A percentile compares a stretch with the other conserved stretches of the same genome.
phyloP scores from a whole-genome alignment of 2,888 invertebrate genomes.

The Drosophila colorata region DNA sequence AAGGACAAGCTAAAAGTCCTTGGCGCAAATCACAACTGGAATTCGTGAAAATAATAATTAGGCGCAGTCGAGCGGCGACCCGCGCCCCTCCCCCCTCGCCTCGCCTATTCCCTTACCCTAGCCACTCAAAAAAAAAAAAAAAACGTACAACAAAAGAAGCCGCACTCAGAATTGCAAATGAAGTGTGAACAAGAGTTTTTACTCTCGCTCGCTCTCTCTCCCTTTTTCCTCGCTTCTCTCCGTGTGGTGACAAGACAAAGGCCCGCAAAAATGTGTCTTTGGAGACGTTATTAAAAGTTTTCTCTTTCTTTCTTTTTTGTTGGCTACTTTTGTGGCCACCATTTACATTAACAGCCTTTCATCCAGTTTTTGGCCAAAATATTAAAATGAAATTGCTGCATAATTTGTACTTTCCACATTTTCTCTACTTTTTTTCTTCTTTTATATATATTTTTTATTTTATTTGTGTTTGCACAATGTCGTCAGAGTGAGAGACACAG shows the following conservation, averaged over 20 bases:
- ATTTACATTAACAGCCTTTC: constrained; percentile 82
- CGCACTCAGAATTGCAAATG: constrained; percentile 76
- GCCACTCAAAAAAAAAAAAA: background rate
- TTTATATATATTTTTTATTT: constrained; percentile 23
- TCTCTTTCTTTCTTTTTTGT: constrained; percentile 13
- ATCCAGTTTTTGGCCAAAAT: constrained; percentile 70
- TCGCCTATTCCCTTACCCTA: background rate
- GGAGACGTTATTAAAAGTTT: constrained; percentile 81
- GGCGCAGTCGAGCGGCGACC: constrained; percentile 38
- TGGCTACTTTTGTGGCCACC: constrained; percentile 64
- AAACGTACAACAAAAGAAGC: constrained; percentile 53
- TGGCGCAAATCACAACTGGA: constrained; percentile 57
- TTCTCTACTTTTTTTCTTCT: constrained; percentile 18
- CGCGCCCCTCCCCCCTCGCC: background rate
- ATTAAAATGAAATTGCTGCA: constrained; percentile 82
- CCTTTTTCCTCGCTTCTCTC: background rate
- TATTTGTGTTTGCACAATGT: constrained; percentile 48
- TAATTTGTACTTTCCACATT: constrained; percentile 76
- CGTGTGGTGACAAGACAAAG: constrained; percentile 44
- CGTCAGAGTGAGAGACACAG: too few relatives aligned
- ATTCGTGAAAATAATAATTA: constrained; percentile 78
- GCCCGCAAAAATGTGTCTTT: constrained; percentile 63
- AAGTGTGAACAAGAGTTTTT: constrained; percentile 76
- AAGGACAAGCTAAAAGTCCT: constrained; percentile 47
- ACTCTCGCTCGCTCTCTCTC: constrained; percentile 2